These are phyloP conservation scores for Poecilia velifera DNA, from an alignment of 2,797 vertebrate genomes.

Conservation along the genomic window DNA sequence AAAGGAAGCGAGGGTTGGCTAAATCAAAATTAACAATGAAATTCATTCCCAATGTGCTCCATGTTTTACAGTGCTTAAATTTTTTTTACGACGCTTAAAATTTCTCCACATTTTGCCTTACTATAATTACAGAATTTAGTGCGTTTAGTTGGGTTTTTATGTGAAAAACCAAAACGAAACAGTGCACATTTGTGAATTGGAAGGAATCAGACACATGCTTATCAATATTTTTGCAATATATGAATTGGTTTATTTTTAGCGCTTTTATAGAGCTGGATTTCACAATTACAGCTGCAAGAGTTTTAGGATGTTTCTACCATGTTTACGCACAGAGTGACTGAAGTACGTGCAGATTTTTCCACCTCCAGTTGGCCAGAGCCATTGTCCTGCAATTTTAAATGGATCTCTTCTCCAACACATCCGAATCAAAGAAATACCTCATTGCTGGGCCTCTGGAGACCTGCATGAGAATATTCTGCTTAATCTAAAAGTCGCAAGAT, in stretches of 20 bases:
- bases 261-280: not conserved
- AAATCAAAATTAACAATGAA: slow-evolving; percentile 29
- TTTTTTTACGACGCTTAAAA: not conserved
- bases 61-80: not conserved
- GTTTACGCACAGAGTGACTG: not conserved
- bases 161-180: not conserved
- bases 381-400: not conserved
- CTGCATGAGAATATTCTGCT: not conserved
- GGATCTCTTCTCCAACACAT: not conserved
- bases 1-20: slow-evolving; percentile 14
- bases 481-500: not conserved
- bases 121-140: not conserved
- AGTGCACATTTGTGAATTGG: not conserved
- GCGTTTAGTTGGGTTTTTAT: not conserved
- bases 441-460: not conserved
- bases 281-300: not conserved
- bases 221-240: not conserved
- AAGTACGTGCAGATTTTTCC: not conserved
- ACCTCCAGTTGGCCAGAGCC: not conserved
- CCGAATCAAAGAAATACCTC: not conserved
- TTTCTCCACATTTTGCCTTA: not conserved
- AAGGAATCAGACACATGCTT: not conserved
- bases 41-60: not conserved
- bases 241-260: not conserved
- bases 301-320: not conserved